Percentiles rank a stretch among this genome's conserved stretches.
Evolutionary conservation across 2,797 vertebrate genomes (phyloP).

Genomic region (Tapera naevia): DNA sequence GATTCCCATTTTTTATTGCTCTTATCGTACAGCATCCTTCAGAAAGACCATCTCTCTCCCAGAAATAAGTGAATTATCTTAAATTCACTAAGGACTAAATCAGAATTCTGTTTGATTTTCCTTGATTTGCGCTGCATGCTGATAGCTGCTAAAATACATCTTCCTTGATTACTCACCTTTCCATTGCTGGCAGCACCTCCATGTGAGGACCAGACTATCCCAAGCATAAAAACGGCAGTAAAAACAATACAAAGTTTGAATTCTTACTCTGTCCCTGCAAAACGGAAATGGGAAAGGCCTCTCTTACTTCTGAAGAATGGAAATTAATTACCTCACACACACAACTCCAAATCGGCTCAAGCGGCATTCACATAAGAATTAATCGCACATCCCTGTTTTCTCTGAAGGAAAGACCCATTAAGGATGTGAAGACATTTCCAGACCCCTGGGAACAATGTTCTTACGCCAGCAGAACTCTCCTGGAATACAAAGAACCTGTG

Average conservation of each 20-base stretch:
- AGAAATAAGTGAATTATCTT: background rate
- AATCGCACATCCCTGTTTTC: background rate
- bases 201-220: background rate
- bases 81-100: background rate
- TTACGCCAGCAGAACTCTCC: background rate
- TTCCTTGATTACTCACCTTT: background rate
- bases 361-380: background rate
- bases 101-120: background rate
- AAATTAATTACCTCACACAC: background rate
- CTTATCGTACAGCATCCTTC: background rate
- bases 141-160: background rate
- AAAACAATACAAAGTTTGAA: background rate
- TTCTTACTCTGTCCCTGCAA: background rate
- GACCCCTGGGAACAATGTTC: background rate
- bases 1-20: background rate
- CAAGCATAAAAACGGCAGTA: background rate
- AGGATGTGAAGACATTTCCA: conserved; percentile 31
- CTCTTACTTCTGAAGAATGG: background rate
- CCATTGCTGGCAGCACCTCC: background rate
- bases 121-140: background rate
- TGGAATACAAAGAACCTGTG: conserved; percentile 21
- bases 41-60: background rate
- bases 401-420: conserved; percentile 43
- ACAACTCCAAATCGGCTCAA: background rate
- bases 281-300: background rate